These are phyloP conservation scores for Acestrorhynchus altus DNA, from an alignment of 2,797 vertebrate genomes.

Conservation along the genomic window DNA sequence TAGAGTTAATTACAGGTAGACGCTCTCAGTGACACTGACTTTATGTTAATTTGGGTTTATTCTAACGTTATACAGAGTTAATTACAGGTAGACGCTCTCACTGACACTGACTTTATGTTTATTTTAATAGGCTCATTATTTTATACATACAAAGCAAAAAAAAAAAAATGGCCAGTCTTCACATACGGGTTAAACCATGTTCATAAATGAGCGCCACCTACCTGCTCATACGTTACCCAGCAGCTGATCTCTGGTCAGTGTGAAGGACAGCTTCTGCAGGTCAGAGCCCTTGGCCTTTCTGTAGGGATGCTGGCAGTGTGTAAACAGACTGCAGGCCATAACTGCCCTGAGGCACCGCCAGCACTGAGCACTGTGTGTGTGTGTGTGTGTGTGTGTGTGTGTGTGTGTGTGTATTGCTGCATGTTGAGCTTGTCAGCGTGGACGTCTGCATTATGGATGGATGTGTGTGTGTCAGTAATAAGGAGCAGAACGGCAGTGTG, in stretches of 20 bases:
- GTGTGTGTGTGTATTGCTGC: too few relatives aligned
- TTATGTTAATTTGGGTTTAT: too few relatives aligned
- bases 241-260: not conserved
- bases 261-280: not conserved
- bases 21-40: too few relatives aligned
- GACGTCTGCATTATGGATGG: slow-evolving; percentile 1
- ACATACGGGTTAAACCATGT: too few relatives aligned
- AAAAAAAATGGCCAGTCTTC: too few relatives aligned
- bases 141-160: too few relatives aligned
- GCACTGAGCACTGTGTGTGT: not conserved
- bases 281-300: not conserved
- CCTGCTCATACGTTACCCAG: not conserved
- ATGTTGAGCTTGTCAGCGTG: not conserved
- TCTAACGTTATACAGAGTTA: too few relatives aligned
- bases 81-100: too few relatives aligned
- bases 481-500: too few relatives aligned
- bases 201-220: not conserved
- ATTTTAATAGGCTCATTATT: too few relatives aligned
- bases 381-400: slow-evolving; percentile 17
- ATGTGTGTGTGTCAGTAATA: not conserved
- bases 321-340: slow-evolving; percentile 16
- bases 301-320: not conserved
- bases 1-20: too few relatives aligned
- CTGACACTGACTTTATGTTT: too few relatives aligned
- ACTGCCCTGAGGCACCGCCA: slow-evolving; percentile 9